Percentiles rank a stretch among this genome's conserved stretches.
These are phyloP conservation scores for Rousettus leschenaultii DNA, from an alignment of 2,113 vertebrate species.

Conservation along the genomic window DNA sequence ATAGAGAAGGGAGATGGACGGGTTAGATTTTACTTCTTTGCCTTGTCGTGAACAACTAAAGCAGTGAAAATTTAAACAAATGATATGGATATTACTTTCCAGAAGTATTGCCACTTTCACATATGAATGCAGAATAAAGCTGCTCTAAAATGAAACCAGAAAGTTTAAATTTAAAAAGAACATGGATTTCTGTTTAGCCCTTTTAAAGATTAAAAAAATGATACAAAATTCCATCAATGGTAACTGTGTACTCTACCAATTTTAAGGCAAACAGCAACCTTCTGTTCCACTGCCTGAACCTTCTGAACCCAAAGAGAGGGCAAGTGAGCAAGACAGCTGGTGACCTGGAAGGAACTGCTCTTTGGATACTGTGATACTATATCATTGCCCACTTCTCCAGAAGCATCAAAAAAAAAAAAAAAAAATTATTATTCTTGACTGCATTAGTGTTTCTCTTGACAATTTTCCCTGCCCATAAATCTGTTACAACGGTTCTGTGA, in stretches of 20 bases:
- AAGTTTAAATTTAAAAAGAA: constrained; percentile 29
- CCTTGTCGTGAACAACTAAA: neutral
- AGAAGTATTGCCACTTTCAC: constrained; percentile 36
- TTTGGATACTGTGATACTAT: neutral
- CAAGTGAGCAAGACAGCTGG: neutral
- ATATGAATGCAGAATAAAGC: neutral
- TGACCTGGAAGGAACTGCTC: neutral
- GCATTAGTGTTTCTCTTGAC: neutral
- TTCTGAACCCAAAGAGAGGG: neutral
- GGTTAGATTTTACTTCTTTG: constrained; percentile 21
- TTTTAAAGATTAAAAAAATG: neutral
- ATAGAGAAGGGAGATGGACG: neutral
- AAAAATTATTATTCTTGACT: neutral
- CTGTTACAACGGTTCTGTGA: neutral
- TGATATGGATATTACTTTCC: neutral
- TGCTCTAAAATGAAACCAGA: neutral
- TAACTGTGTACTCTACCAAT: neutral
- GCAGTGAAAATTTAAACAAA: neutral
- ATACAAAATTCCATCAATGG: neutral
- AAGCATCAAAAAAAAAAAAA: neutral
- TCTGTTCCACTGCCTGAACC: neutral
- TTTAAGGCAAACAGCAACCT: neutral
- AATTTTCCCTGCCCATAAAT: constrained; percentile 10
- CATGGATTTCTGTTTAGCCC: neutral
- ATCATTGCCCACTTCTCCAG: neutral